Conservation (phyloP, 2,797 vertebrate genomes). For the Peromyscus nudipes region DNA sequence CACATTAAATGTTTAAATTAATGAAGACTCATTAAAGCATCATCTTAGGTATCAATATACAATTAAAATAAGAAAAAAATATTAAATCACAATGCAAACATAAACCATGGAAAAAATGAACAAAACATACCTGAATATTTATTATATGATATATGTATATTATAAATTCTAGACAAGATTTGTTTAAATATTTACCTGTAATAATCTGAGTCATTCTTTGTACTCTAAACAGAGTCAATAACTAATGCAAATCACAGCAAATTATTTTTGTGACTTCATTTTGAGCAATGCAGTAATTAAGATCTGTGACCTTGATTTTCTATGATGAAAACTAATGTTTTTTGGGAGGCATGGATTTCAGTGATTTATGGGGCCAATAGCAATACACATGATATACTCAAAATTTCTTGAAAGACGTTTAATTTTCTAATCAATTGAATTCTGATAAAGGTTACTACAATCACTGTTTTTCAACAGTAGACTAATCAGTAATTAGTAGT, state of each 20-base stretch:
- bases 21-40: neutral
- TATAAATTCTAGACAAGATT: neutral
- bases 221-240: neutral
- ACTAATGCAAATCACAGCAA: neutral
- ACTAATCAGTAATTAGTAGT: neutral
- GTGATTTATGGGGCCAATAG: neutral
- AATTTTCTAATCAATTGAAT: neutral
- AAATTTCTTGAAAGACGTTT: neutral
- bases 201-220: neutral
- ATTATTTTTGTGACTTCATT: neutral
- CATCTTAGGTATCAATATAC: neutral
- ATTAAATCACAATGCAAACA: neutral
- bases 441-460: neutral
- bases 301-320: neutral
- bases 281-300: neutral
- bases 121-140: neutral
- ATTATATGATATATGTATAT: neutral
- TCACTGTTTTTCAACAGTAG: neutral
- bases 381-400: neutral
- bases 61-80: neutral
- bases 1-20: neutral
- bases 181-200: neutral
- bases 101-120: neutral
- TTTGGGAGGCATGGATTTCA: neutral
- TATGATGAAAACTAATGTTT: neutral